Evolutionary conservation across 2,797 vertebrate species (phyloP).

Genomic region (Notamacropus eugenii): DNA sequence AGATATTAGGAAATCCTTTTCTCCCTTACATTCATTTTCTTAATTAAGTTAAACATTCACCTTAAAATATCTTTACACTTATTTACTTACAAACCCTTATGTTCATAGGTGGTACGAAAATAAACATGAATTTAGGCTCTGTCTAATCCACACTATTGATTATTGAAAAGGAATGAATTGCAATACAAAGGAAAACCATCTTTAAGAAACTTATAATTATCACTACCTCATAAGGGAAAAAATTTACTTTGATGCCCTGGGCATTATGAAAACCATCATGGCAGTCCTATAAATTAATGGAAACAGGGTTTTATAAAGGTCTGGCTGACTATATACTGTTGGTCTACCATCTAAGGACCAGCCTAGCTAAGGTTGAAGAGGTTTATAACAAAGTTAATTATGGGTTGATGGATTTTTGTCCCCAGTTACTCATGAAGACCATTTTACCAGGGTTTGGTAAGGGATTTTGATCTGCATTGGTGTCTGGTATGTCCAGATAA

Average conservation of each 20-base stretch:
- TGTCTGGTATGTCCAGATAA: background rate
- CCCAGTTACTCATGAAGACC: background rate
- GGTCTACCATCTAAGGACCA: background rate
- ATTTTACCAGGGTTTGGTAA: background rate
- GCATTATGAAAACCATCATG: background rate
- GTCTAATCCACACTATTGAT: background rate
- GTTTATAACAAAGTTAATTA: background rate
- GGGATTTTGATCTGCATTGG: background rate
- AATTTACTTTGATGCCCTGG: background rate
- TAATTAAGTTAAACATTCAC: background rate
- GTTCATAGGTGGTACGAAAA: background rate
- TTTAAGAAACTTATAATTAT: background rate
- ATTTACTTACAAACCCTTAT: background rate
- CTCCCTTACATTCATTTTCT: background rate
- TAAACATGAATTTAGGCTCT: background rate
- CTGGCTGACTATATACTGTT: background rate
- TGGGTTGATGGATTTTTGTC: background rate
- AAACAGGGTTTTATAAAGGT: background rate
- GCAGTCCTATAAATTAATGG: background rate
- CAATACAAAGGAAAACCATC: background rate
- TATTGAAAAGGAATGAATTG: background rate
- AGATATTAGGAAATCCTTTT: background rate
- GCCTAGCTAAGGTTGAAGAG: background rate
- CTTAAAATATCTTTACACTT: background rate
- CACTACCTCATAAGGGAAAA: background rate